Conservation (phyloP, 2,888 invertebrate genomes). For the Drosophila paranaensis region DNA sequence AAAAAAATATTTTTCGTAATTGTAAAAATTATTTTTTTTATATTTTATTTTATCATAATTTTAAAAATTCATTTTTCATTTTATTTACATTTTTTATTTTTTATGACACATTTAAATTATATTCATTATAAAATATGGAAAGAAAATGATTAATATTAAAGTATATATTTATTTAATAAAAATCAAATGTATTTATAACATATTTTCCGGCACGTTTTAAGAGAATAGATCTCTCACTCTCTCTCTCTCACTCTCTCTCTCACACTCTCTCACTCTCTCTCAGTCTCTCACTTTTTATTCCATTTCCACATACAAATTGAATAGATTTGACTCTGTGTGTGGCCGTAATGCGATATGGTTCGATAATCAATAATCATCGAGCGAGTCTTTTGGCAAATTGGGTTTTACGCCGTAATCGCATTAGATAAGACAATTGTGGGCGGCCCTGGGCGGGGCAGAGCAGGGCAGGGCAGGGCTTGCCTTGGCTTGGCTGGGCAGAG, state of each 20-base stretch:
- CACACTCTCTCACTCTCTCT: not conserved
- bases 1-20: too few relatives aligned
- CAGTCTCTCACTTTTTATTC: not conserved
- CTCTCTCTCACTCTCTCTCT: too few relatives aligned
- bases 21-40: too few relatives aligned
- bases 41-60: too few relatives aligned
- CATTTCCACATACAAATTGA: conserved; percentile 23
- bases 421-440: conserved; percentile 38
- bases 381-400: conserved; percentile 20
- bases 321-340: conserved; percentile 7
- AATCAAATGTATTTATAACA: not conserved
- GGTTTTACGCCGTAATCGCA: conserved; percentile 35
- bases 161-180: too few relatives aligned
- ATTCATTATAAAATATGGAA: too few relatives aligned
- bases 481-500: not conserved
- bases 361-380: conserved; percentile 46
- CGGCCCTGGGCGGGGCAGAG: not conserved
- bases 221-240: too few relatives aligned
- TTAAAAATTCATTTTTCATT: too few relatives aligned
- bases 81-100: too few relatives aligned
- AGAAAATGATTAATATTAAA: too few relatives aligned
- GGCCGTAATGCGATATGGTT: conserved; percentile 1
- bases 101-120: too few relatives aligned
- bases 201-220: not conserved
- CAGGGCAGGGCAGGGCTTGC: not conserved